A percentile compares a stretch with the other conserved stretches of the same genome.
Evolutionary conservation across 1,140 invertebrate species (phyloP).

Genomic region (Philopotamus ludificatus): DNA sequence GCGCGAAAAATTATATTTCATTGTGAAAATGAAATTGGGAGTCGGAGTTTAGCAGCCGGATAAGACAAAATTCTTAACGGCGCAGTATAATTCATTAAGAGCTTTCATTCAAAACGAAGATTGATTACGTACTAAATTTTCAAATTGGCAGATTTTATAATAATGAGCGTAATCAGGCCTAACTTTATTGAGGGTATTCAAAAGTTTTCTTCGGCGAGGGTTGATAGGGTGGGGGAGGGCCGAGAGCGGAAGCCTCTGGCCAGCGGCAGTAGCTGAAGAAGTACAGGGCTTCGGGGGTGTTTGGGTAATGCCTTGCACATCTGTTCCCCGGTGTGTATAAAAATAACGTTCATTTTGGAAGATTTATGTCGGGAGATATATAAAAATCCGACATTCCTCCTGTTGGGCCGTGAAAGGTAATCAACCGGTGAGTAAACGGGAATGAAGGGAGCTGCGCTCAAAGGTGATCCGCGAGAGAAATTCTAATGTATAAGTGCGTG

Average conservation of each 20-base stretch:
- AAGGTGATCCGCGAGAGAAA: not conserved
- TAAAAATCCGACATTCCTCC: conserved; percentile 38
- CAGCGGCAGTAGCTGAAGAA: not conserved
- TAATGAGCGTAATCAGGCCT: conserved; percentile 41
- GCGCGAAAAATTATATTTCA: too few relatives aligned
- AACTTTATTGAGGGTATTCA: conserved; percentile 38
- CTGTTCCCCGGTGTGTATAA: conserved; percentile 40
- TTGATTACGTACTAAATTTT: conserved; percentile 41
- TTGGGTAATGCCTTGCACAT: conserved; percentile 41
- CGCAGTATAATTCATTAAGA: conserved; percentile 38
- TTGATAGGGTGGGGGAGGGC: not conserved
- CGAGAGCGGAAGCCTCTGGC: not conserved
- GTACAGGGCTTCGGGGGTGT: not conserved
- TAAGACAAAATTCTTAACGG: conserved; percentile 38
- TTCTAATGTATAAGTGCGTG: too few relatives aligned
- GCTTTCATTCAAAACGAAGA: conserved; percentile 40
- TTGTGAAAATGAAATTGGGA: too few relatives aligned
- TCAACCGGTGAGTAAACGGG: conserved; percentile 28
- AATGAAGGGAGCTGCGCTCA: not conserved
- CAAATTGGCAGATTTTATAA: conserved; percentile 41
- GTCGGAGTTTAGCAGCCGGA: too few relatives aligned
- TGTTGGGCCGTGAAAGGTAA: conserved; percentile 33
- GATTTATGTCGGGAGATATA: conserved; percentile 42
- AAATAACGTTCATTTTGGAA: conserved; percentile 38
- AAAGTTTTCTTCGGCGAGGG: too few relatives aligned